A percentile compares a stretch with the other conserved stretches of the same genome.
Conservation (phyloP, 2,888 invertebrate species). For the Quadroppia sp. region DNA sequence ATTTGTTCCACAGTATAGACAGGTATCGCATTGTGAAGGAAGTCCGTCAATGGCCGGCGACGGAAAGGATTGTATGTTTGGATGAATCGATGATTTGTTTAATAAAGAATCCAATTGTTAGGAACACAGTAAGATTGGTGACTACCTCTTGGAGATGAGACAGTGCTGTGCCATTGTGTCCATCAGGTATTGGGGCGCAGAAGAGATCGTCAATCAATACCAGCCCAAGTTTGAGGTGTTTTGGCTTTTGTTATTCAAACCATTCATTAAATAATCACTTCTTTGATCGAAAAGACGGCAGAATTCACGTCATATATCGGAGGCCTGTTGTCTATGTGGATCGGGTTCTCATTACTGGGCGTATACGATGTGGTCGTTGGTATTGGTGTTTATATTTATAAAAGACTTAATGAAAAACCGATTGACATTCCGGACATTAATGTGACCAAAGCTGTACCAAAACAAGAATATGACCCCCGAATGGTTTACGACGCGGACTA, state of each 20-base stretch:
- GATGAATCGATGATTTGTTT: too few species aligned
- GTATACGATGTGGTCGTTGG: constrained; percentile 29
- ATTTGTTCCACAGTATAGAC: constrained; percentile 12
- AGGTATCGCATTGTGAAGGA: constrained; percentile 4
- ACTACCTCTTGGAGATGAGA: neutral
- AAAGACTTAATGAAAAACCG: too few species aligned
- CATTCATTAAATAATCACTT: neutral
- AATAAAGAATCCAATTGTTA: too few species aligned
- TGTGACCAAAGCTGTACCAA: too few species aligned
- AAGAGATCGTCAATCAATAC: constrained; percentile 37
- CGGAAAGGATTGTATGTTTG: constrained; percentile 41
- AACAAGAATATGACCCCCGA: neutral
- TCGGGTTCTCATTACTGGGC: constrained; percentile 39
- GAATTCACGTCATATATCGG: constrained; percentile 41
- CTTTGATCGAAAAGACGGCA: constrained; percentile 3
- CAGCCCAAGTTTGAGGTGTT: constrained; percentile 38
- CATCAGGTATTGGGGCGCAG: constrained; percentile 39
- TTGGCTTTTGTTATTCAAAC: neutral
- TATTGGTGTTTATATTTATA: neutral
- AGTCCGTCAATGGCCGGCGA: constrained; percentile 40
- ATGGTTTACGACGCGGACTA: neutral
- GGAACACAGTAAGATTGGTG: constrained; percentile 34
- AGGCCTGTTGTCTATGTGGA: constrained; percentile 41
- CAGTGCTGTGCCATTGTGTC: constrained; percentile 39
- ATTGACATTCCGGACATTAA: too few species aligned